Conservation (phyloP, 2,797 vertebrate species). For the Coendou prehensilis region DNA sequence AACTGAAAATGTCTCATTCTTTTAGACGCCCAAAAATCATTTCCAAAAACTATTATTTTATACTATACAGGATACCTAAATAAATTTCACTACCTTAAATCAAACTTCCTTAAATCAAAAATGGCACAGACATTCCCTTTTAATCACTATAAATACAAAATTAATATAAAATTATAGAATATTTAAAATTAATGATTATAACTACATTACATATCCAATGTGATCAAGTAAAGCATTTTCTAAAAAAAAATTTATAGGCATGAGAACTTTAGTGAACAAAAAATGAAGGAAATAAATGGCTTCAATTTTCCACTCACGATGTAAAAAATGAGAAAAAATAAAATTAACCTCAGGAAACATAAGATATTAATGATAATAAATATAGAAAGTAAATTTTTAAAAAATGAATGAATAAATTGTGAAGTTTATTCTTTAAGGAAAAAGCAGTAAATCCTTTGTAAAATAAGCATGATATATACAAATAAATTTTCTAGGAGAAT, state of each 20-base stretch:
- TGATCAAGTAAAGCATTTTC: background rate
- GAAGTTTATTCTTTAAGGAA: background rate
- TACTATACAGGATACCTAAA: background rate
- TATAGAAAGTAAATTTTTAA: background rate
- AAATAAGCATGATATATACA: background rate
- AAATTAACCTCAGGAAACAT: conserved; percentile 16
- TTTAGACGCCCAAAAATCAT: background rate
- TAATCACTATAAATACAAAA: conserved; percentile 8
- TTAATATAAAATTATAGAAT: background rate
- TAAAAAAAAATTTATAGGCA: background rate
- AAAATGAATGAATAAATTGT: background rate
- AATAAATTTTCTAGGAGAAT: conserved; percentile 19
- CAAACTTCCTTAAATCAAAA: background rate
- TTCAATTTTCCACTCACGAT: background rate
- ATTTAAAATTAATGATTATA: conserved; percentile 38
- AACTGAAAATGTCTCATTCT: background rate
- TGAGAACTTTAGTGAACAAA: background rate
- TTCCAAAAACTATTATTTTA: background rate
- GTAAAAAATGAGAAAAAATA: background rate
- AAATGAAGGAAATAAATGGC: background rate
- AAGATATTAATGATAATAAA: background rate
- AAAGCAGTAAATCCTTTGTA: background rate
- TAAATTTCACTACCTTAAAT: background rate
- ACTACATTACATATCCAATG: background rate
- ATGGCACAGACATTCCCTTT: background rate